Percentiles rank a stretch among this genome's conserved stretches.
phyloP scores from a whole-genome alignment of 35 echinoderm and acorn worm genomes.

The Apostichopus californicus region DNA sequence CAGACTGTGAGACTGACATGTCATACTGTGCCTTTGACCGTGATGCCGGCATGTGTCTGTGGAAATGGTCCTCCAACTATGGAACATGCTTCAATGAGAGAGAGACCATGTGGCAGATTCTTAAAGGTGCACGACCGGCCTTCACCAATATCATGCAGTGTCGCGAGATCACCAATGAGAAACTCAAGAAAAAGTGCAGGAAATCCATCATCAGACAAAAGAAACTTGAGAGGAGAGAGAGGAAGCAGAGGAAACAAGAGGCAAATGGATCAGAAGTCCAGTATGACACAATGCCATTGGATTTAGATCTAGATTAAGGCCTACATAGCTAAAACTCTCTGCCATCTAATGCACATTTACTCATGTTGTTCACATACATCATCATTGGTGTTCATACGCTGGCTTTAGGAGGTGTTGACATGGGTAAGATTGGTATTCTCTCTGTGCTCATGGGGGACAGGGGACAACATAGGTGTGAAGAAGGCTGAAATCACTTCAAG shows the following conservation, averaged over 20 bases:
- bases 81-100: slow-evolving; percentile 15
- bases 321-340: too few relatives aligned
- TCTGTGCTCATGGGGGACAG: too few relatives aligned
- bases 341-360: too few relatives aligned
- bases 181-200: slow-evolving; percentile 35
- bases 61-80: slow-evolving; percentile 19
- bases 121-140: neutral
- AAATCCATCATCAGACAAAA: neutral
- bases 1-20: neutral
- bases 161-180: slow-evolving; percentile 11
- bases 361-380: too few relatives aligned
- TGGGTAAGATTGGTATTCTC: too few relatives aligned
- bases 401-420: too few relatives aligned
- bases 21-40: neutral
- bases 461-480: too few relatives aligned
- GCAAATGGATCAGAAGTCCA: too few relatives aligned
- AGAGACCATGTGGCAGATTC: slow-evolving; percentile 10
- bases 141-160: slow-evolving; percentile 24
- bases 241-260: neutral
- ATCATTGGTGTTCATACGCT: too few relatives aligned
- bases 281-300: too few relatives aligned
- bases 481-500: too few relatives aligned
- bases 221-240: neutral
- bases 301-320: too few relatives aligned
- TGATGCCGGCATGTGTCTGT: neutral